Percentiles rank a stretch among this genome's conserved stretches.
Evolutionary conservation across 2,797 vertebrate species (phyloP).

Genomic region (Antrozous pallidus): DNA sequence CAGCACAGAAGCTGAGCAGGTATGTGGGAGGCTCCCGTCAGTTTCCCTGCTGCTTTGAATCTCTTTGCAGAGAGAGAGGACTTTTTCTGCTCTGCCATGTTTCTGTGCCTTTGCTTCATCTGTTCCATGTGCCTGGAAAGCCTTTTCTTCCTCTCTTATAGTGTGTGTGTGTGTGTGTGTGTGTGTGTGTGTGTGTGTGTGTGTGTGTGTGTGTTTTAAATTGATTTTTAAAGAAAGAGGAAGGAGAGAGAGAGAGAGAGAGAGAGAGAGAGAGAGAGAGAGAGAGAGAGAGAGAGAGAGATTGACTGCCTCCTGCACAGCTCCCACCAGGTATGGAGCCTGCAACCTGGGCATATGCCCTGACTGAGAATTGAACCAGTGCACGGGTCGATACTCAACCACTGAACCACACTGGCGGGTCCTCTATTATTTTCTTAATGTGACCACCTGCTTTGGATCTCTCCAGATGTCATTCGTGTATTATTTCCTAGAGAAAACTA

Average conservation of each 20-base stretch:
- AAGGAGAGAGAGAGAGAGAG: no score
- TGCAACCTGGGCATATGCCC: no score
- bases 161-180: no score
- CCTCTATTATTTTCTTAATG: background rate
- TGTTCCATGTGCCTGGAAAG: background rate
- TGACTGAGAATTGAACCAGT: no score
- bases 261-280: no score
- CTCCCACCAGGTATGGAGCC: no score
- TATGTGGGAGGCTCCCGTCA: background rate
- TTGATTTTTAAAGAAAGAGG: no score
- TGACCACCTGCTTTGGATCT: background rate
- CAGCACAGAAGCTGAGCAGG: slow-evolving; percentile 49
- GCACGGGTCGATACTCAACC: no score
- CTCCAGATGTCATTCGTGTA: background rate
- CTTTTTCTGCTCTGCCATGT: background rate
- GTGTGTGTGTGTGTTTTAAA: no score
- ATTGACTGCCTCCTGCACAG: no score
- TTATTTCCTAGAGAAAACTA: background rate
- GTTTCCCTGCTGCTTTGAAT: background rate
- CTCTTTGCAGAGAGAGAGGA: background rate
- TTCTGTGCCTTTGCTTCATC: background rate
- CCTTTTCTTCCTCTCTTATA: background rate
- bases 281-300: no score
- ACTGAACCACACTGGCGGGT: background rate
- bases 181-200: no score